Conservation (phyloP, 2,113 vertebrate species). For the Xenus cinereus region DNA sequence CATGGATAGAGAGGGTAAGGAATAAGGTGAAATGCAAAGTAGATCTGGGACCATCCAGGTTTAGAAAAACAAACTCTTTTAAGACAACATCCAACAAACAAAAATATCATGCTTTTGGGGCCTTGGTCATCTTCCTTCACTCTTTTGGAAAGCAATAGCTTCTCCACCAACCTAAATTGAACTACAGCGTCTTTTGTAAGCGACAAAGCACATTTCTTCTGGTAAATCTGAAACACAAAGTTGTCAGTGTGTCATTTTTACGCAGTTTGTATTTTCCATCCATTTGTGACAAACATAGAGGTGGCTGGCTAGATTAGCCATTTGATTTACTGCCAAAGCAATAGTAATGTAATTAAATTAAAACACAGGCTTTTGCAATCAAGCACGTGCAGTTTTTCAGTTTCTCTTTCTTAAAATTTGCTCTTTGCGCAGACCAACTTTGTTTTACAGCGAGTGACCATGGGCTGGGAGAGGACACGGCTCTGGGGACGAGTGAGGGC, state of each 20-base stretch:
- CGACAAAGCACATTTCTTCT: constrained; percentile 13
- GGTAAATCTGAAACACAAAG: not conserved
- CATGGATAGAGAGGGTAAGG: not conserved
- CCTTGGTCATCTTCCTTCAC: not conserved
- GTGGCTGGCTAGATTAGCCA: not conserved
- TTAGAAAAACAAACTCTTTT: not conserved
- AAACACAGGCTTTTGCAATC: not conserved
- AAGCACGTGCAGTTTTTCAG: not conserved
- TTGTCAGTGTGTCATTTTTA: not conserved
- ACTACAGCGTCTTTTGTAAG: not conserved
- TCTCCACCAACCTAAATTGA: not conserved
- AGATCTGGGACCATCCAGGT: not conserved
- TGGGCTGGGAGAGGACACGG: not conserved
- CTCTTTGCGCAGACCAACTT: not conserved
- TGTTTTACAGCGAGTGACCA: not conserved
- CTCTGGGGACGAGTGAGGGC: not conserved
- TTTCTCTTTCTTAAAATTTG: not conserved
- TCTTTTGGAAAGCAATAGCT: constrained; percentile 10
- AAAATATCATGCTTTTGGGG: not conserved
- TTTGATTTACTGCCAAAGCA: not conserved
- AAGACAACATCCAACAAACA: not conserved
- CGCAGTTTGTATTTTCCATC: not conserved
- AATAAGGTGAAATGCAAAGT: not conserved
- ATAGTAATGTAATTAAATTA: not conserved
- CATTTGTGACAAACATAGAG: constrained; percentile 27